Evolutionary conservation across 2,113 vertebrate species (phyloP).

Genomic region (Connochaetes taurinus): DNA sequence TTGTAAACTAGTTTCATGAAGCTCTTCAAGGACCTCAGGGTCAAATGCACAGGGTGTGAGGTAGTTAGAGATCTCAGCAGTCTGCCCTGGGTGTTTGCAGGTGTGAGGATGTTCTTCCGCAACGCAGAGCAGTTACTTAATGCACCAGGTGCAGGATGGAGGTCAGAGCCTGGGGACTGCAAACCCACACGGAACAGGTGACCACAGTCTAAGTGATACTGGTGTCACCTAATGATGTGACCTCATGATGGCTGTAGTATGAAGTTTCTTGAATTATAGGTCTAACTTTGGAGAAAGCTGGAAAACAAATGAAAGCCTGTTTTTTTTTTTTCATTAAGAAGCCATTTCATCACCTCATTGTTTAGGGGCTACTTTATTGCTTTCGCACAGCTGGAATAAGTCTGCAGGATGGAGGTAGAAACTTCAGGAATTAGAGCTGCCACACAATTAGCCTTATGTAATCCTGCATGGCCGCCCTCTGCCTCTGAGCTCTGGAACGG

Average conservation of each 20-base stretch:
- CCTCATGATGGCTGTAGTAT: no score
- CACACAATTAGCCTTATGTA: slow-evolving; percentile 18
- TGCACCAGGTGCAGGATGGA: neutral
- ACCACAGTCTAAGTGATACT: fast-evolving
- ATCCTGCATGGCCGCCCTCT: slow-evolving; percentile 10
- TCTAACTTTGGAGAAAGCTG: neutral
- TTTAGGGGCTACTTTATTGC: neutral
- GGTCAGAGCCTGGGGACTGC: neutral
- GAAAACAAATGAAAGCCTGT: neutral
- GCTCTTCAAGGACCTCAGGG: neutral
- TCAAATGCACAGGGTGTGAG: neutral
- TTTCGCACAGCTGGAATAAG: neutral
- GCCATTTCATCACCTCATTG: neutral
- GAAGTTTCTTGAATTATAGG: neutral
- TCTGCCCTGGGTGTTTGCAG: neutral
- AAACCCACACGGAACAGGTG: neutral
- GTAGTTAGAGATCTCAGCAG: neutral
- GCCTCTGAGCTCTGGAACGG: slow-evolving; percentile 42
- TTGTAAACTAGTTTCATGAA: neutral
- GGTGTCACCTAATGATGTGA: neutral
- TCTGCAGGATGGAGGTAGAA: neutral
- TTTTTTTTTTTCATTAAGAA: neutral
- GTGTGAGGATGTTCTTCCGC: neutral
- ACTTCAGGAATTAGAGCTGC: neutral
- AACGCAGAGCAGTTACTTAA: fast-evolving